phyloP scores from a whole-genome alignment of 2,888 invertebrate species.

The Clistopyga incitator region DNA sequence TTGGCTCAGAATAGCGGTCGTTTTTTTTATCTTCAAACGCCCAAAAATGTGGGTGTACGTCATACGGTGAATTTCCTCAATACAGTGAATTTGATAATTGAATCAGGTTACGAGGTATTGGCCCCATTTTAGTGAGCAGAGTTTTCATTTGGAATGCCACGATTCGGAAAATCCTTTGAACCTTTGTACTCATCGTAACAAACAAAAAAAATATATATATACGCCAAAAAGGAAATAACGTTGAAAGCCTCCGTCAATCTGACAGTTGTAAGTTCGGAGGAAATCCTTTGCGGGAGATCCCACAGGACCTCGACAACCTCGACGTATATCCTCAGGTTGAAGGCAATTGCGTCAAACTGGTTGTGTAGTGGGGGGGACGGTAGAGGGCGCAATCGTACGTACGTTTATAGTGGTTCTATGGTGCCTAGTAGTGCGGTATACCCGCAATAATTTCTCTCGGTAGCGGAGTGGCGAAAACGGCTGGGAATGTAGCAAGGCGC shows the following conservation, averaged over 20 bases:
- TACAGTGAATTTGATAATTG: too few relatives aligned
- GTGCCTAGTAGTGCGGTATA: constrained; percentile 36
- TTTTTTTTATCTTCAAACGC: too few relatives aligned
- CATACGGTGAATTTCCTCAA: too few relatives aligned
- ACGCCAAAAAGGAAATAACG: background rate
- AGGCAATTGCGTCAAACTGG: constrained; percentile 60
- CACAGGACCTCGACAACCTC: background rate
- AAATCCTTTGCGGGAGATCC: background rate
- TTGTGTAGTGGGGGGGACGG: constrained; percentile 22
- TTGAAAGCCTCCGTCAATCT: constrained; percentile 16
- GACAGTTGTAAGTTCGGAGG: background rate
- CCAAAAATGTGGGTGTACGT: too few relatives aligned
- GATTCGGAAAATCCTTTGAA: background rate
- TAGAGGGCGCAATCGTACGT: constrained; percentile 44
- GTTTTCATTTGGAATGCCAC: background rate
- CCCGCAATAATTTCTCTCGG: constrained; percentile 57
- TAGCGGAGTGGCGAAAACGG: constrained; percentile 31
- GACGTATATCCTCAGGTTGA: constrained; percentile 47
- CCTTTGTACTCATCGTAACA: background rate
- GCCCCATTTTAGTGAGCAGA: too few relatives aligned
- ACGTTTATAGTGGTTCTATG: constrained; percentile 15
- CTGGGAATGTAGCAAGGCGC: constrained; percentile 30
- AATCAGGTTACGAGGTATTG: too few relatives aligned
- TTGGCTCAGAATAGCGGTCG: too few relatives aligned
- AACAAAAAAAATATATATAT: background rate